Evolutionary conservation across 1,140 invertebrate genomes (phyloP), one percentile per base, ranked within the genome.

Genomic region (Steinernema khuongi): DNA sequence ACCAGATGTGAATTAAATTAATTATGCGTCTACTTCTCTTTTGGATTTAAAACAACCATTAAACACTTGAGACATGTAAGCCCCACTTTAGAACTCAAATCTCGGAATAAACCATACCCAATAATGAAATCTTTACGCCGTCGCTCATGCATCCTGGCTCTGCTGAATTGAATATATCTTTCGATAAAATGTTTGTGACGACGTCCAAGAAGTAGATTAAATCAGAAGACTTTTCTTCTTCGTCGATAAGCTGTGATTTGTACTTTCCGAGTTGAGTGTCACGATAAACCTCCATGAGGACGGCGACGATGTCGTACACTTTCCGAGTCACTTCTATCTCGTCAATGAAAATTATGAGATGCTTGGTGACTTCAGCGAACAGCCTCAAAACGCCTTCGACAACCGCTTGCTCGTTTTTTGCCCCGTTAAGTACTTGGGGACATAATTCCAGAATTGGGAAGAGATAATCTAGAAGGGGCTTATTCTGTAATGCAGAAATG

Each of bases 181-280:
- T 76, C n/a, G 74, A 76, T 1, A 76, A 29, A 70, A 76, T 74
- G 66, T 76, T 76, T 22, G 74, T 31, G 19, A 77, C 74, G 0
- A 76, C 76, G 32, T 76, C 74, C 28, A 76, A 70, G 26, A 76
- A 76, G n/a, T 70, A 30, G 28, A 77, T 70, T 32, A 77, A 68
- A 69, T 77, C 76, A 1, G 18, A 7, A 1, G 76, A 68, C 41
- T 77, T 72, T 17, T 77, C 76, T 66, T 77, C 76, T 67, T 77
- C 76, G 26, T 76, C 73, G 22, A 68, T 71, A n/a, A 18, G 29
- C 60, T 19, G 22, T 19, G 33, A 72, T 19, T 17, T 2, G 43
- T 70, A 78, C 32, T 67, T 33, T n/a, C 60, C 32, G 17, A 36
- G 28, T 28, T 77, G 50, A 32, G 70, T 28, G 28, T 78, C 68